phyloP scores from a whole-genome alignment of 2,888 invertebrate genomes.

The Leptopilina drosophilae region DNA sequence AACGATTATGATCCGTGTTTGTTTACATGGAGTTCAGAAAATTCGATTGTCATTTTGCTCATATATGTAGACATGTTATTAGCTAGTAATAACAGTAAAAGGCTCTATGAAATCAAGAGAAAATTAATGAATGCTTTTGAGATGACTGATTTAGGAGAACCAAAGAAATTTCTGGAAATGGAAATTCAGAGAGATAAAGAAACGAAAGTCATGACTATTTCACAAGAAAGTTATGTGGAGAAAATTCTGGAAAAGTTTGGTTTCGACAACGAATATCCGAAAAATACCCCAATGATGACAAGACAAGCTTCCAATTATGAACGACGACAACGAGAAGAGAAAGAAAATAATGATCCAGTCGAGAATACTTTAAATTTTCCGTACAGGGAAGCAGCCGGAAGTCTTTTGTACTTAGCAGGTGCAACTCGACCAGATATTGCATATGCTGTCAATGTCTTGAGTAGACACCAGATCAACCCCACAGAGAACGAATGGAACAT shows the following conservation, averaged over 20 bases:
- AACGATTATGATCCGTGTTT: neutral
- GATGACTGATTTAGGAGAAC: neutral
- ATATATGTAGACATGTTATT: constrained; percentile 42
- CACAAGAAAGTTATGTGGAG: neutral
- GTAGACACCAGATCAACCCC: constrained; percentile 44
- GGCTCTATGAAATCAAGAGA: neutral
- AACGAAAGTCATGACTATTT: neutral
- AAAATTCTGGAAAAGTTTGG: constrained; percentile 43
- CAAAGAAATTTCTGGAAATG: neutral
- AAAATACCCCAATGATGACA: constrained; percentile 53
- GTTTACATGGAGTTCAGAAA: neutral
- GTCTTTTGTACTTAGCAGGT: neutral
- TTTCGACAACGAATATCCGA: constrained; percentile 39
- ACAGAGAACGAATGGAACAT: constrained; percentile 42
- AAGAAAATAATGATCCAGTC: constrained; percentile 15
- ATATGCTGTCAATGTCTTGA: constrained; percentile 40
- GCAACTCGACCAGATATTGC: constrained; percentile 9
- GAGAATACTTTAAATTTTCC: neutral
- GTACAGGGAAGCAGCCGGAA: neutral
- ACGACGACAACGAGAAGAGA: constrained; percentile 36
- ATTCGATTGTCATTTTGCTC: neutral
- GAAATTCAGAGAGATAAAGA: neutral
- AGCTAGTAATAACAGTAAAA: neutral
- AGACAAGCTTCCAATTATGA: constrained; percentile 42
- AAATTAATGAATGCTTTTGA: constrained; percentile 2